A percentile compares a stretch with the other conserved stretches of the same genome.
Conservation (phyloP, 64 coral and sea anemone species). For the Dendrophyllia cribrosa region DNA sequence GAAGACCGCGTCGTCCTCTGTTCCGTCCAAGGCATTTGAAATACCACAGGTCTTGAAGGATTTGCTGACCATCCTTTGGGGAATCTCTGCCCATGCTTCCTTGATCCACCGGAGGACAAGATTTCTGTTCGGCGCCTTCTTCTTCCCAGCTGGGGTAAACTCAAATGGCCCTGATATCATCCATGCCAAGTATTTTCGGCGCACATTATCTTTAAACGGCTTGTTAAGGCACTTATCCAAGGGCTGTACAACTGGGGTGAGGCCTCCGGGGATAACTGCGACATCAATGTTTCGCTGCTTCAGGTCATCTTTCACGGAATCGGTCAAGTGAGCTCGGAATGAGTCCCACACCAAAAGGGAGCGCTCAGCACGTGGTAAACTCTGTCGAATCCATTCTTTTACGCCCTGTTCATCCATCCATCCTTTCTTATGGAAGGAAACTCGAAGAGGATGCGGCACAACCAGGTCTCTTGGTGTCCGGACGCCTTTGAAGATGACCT, state of each 20-base stretch:
- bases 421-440: conserved; percentile 35
- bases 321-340: conserved; percentile 26
- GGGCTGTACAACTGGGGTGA: conserved; percentile 8
- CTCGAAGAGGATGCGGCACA: conserved; percentile 18
- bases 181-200: conserved; percentile 11
- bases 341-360: conserved; percentile 29
- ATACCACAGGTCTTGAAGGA: too few relatives aligned
- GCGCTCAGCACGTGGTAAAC: not conserved
- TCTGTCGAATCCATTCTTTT: too few relatives aligned
- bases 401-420: conserved; percentile 26
- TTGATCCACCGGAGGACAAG: conserved; percentile 39
- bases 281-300: conserved; percentile 46
- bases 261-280: conserved; percentile 25
- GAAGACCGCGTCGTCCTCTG: too few relatives aligned
- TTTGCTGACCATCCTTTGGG: too few relatives aligned
- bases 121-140: conserved; percentile 60
- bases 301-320: conserved; percentile 30
- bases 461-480: conserved; percentile 23
- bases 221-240: conserved; percentile 29
- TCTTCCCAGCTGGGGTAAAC: conserved; percentile 17
- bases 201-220: conserved; percentile 26
- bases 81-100: conserved; percentile 31
- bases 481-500: conserved; percentile 34
- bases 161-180: conserved; percentile 8
- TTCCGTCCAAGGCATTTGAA: too few relatives aligned